phyloP scores from a whole-genome alignment of 2,888 invertebrate genomes.

The Panzeria rudis region DNA sequence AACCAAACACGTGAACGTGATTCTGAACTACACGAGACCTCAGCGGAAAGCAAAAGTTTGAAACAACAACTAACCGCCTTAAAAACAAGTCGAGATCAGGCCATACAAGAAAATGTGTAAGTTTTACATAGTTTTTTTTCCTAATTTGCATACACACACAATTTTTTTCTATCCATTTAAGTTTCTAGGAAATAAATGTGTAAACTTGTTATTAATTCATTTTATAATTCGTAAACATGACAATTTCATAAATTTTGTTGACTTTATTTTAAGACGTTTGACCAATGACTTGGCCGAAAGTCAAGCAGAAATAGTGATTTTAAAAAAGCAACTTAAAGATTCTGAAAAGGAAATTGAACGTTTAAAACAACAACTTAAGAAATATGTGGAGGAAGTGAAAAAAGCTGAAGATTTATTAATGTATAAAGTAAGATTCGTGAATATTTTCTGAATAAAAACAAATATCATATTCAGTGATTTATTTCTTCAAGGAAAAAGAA shows the following conservation, averaged over 20 bases:
- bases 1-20: constrained; percentile 79
- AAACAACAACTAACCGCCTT: constrained; percentile 81
- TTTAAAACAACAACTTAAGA: constrained; percentile 90
- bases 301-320: constrained; percentile 86
- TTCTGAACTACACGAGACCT: constrained; percentile 80
- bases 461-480: background rate
- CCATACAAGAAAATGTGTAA: constrained; percentile 82
- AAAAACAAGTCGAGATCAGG: constrained; percentile 81
- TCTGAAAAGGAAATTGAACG: constrained; percentile 89
- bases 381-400: constrained; percentile 92
- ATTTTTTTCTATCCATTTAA: constrained; percentile 12
- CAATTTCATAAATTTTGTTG: constrained; percentile 34
- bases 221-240: background rate
- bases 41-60: constrained; percentile 81
- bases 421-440: constrained; percentile 85
- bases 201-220: constrained; percentile 52
- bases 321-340: constrained; percentile 88
- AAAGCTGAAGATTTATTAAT: constrained; percentile 90
- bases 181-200: constrained; percentile 47
- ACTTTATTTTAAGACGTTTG: constrained; percentile 85
- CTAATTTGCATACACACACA: constrained; percentile 12
- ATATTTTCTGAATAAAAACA: background rate
- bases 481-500: constrained; percentile 88
- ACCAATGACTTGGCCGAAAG: constrained; percentile 89
- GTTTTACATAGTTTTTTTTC: constrained; percentile 49